Evolutionary conservation across 2,113 vertebrate species (phyloP).

Genomic region (Epinephelus fuscoguttatus): DNA sequence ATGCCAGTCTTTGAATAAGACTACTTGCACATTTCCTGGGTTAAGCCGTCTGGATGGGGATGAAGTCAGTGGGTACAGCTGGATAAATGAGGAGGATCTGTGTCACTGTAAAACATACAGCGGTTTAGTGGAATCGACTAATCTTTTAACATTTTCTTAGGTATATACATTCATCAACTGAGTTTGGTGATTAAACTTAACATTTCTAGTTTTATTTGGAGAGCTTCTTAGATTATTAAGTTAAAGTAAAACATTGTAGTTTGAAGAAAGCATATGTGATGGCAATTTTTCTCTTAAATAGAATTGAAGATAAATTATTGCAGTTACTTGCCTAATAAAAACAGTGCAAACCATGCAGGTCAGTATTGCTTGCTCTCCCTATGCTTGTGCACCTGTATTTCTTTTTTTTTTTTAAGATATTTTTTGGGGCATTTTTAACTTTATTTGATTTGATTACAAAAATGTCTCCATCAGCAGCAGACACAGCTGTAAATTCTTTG

Average conservation of each 20-base stretch:
- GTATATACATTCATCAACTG: neutral
- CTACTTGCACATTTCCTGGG: slow-evolving; percentile 8
- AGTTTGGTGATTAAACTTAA: neutral
- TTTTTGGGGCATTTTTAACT: too few species aligned
- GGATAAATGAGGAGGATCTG: neutral
- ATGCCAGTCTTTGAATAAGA: slow-evolving; percentile 12
- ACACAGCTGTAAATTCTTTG: neutral
- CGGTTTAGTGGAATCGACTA: neutral
- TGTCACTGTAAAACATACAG: neutral
- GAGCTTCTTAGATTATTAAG: too few species aligned
- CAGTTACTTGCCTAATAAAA: neutral
- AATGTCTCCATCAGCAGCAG: neutral
- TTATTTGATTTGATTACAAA: too few species aligned
- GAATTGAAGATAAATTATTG: too few species aligned
- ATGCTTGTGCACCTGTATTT: too few species aligned
- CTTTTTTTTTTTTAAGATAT: too few species aligned
- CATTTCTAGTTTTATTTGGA: neutral
- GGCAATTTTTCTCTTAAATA: too few species aligned
- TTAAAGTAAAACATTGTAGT: too few species aligned
- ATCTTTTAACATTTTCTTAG: neutral
- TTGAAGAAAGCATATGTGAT: too few species aligned
- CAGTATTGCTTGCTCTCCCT: neutral
- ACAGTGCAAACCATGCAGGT: neutral
- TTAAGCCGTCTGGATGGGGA: slow-evolving; percentile 1
- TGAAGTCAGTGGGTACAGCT: slow-evolving; percentile 10